Evolutionary conservation across 2,888 invertebrate species (phyloP).

Genomic region (Pycnomerus fuliginosus): DNA sequence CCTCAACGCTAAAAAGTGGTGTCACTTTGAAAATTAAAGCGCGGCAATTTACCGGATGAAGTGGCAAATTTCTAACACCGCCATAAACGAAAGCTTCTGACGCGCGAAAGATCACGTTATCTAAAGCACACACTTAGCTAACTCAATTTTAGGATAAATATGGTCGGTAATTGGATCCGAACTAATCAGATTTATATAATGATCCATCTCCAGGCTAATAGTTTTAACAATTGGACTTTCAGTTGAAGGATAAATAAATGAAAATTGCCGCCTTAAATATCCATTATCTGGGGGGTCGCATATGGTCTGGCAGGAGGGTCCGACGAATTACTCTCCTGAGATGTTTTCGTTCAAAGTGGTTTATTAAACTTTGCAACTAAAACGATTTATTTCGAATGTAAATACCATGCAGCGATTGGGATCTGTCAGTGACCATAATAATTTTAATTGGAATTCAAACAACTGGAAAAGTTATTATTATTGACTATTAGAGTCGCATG

Average conservation of each 20-base stretch:
- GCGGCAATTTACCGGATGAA: too few relatives aligned
- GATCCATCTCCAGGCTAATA: conserved; percentile 6
- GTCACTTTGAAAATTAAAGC: neutral
- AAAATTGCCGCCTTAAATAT: conserved; percentile 22
- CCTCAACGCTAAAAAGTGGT: neutral
- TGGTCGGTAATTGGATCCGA: conserved; percentile 19
- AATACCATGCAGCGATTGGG: neutral
- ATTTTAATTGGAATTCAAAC: too few relatives aligned
- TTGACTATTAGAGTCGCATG: too few relatives aligned
- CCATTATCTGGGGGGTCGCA: conserved; percentile 17
- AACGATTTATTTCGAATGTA: conserved; percentile 15
- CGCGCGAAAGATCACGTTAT: conserved; percentile 9
- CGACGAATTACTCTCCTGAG: conserved; percentile 23
- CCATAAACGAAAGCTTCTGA: conserved; percentile 8
- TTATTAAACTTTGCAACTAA: conserved; percentile 22
- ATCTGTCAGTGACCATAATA: too few relatives aligned
- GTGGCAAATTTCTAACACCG: conserved; percentile 8
- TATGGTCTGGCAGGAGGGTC: conserved; percentile 12
- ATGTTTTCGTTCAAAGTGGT: conserved; percentile 13
- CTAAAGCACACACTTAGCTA: conserved; percentile 10
- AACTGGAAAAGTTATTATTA: too few relatives aligned
- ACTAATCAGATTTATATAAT: conserved; percentile 23
- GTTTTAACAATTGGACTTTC: neutral
- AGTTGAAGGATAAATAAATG: conserved; percentile 7
- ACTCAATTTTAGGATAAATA: conserved; percentile 22